A percentile compares a stretch with the other conserved stretches of the same genome.
Evolutionary conservation across 1,140 invertebrate genomes (phyloP).

Genomic region (Latrodectus geometricus): DNA sequence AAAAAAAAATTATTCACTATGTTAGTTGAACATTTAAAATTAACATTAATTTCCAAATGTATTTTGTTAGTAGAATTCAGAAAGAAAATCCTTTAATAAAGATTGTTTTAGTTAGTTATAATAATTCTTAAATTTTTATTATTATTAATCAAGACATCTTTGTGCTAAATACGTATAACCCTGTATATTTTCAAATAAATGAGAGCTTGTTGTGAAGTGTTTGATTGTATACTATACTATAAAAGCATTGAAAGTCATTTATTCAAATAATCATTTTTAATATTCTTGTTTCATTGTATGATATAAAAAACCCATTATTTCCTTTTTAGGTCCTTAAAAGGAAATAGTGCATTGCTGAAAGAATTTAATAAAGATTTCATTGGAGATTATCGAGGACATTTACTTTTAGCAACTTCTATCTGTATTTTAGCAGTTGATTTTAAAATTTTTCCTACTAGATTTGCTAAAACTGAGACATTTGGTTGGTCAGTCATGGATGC

Average conservation of each 20-base stretch:
- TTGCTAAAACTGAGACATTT: conserved; percentile 87
- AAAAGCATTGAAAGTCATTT: background rate
- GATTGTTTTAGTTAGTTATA: too few species aligned
- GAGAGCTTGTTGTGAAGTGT: too few species aligned
- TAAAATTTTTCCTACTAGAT: conserved; percentile 82
- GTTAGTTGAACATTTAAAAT: too few species aligned
- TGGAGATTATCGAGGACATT: conserved; percentile 65
- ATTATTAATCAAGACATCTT: too few species aligned
- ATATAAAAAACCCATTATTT: background rate
- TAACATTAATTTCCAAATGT: too few species aligned
- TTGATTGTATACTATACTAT: too few species aligned
- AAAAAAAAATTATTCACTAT: too few species aligned
- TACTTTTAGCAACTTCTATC: conserved; percentile 81
- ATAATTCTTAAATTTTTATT: too few species aligned
- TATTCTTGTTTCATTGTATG: background rate
- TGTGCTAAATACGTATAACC: too few species aligned
- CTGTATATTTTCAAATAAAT: too few species aligned
- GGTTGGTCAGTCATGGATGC: conserved; percentile 95
- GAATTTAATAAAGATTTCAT: conserved; percentile 27
- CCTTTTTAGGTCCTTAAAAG: background rate
- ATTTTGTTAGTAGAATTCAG: too few species aligned
- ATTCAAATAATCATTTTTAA: background rate
- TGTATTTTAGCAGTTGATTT: conserved; percentile 96
- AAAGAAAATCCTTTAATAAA: too few species aligned
- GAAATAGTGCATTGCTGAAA: background rate